phyloP scores from a whole-genome alignment of 2,113 vertebrate genomes.

The Epinephelus cyanopodus region DNA sequence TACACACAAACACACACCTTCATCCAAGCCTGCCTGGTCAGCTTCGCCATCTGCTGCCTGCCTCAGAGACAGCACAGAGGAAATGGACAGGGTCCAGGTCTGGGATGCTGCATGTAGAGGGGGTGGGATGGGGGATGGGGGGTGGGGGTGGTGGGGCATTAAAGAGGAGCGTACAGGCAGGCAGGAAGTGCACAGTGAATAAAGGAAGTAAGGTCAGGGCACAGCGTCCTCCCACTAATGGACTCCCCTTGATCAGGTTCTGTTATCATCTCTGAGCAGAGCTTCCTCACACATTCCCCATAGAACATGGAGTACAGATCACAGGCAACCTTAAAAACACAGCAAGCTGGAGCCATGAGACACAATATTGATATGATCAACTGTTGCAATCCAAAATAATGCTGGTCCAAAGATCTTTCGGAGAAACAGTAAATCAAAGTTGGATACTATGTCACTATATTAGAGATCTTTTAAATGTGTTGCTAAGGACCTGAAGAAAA shows the following conservation, averaged over 20 bases:
- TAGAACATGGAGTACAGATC: conserved; percentile 50
- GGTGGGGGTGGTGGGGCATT: conserved; percentile 15
- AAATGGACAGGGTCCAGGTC: conserved; percentile 48
- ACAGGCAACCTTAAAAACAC: conserved; percentile 37
- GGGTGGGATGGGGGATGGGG: neutral
- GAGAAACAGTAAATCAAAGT: neutral
- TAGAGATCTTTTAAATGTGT: neutral
- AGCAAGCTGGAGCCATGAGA: neutral
- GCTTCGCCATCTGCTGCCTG: conserved; percentile 33
- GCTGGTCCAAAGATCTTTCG: neutral
- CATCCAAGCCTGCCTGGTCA: conserved; percentile 12
- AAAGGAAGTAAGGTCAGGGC: conserved; percentile 81
- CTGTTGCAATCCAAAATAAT: neutral
- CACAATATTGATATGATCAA: neutral
- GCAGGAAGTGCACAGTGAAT: conserved; percentile 82
- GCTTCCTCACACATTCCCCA: conserved; percentile 68
- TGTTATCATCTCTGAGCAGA: conserved; percentile 79
- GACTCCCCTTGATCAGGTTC: conserved; percentile 69
- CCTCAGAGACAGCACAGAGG: conserved; percentile 44
- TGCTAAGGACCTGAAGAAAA: neutral
- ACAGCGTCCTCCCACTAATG: conserved; percentile 68
- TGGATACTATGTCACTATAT: neutral
- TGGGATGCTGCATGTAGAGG: conserved; percentile 15
- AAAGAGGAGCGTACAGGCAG: conserved; percentile 61
- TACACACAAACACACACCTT: conserved; percentile 3